Conservation (phyloP, 2,113 vertebrate genomes). For the Gallinago media region DNA sequence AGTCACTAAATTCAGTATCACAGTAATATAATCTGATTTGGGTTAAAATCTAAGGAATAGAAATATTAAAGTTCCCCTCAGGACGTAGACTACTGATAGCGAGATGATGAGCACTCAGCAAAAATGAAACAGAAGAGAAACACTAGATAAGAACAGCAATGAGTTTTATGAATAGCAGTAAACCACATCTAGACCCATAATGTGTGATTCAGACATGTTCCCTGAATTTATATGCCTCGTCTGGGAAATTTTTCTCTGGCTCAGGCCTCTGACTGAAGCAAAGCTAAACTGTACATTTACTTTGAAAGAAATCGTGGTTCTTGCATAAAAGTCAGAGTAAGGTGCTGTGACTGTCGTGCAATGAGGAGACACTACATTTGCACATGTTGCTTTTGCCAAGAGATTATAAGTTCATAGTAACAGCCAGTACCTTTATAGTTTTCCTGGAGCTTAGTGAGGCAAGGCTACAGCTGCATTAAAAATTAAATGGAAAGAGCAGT, state of each 20-base stretch:
- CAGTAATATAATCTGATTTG: constrained; percentile 4
- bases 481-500: constrained; percentile 55
- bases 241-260: background rate
- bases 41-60: constrained; percentile 18
- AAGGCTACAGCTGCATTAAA: constrained; percentile 19
- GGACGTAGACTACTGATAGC: background rate
- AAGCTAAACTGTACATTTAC: background rate
- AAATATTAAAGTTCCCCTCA: background rate
- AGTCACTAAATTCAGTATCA: background rate
- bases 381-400: background rate
- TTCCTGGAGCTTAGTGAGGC: constrained; percentile 18
- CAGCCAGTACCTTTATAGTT: constrained; percentile 32
- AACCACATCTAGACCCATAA: background rate
- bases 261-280: background rate
- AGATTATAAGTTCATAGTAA: constrained; percentile 17
- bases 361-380: background rate
- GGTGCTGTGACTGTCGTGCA: background rate
- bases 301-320: background rate
- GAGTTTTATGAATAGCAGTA: background rate
- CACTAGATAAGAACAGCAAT: background rate
- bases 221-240: background rate
- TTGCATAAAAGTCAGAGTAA: background rate
- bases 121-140: background rate
- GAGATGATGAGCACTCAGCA: background rate
- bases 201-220: background rate